Conservation (phyloP, 92 coral and sea anemone species). For the Plumapathes pennacea region DNA sequence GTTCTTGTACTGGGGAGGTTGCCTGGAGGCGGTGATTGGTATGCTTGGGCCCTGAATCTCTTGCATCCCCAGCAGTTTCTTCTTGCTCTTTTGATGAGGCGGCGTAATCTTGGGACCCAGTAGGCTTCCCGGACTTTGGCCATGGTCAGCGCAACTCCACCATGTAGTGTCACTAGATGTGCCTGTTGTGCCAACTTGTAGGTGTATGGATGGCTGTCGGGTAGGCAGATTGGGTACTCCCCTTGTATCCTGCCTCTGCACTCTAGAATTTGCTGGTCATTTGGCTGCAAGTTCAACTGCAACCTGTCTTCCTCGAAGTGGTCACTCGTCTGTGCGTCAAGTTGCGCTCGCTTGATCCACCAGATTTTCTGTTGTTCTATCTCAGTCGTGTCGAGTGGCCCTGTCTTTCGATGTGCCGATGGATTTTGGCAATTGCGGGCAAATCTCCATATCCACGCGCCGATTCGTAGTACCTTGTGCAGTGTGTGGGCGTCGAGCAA, state of each 20-base stretch:
- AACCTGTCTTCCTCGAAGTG: neutral
- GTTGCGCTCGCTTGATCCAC: conserved; percentile 1
- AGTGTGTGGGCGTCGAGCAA: too few species aligned
- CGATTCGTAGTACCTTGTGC: too few species aligned
- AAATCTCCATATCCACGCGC: too few species aligned
- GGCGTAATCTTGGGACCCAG: conserved; percentile 27
- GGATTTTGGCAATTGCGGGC: too few species aligned
- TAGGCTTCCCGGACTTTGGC: conserved; percentile 6
- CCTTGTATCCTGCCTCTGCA: conserved; percentile 7
- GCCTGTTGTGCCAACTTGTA: neutral
- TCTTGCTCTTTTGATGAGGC: neutral
- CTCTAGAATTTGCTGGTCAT: neutral
- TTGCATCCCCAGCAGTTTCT: conserved; percentile 2
- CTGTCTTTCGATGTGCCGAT: too few species aligned
- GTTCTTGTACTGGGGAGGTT: conserved; percentile 5
- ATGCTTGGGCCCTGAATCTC: conserved; percentile 9
- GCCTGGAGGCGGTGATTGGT: conserved; percentile 2
- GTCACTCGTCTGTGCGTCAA: neutral
- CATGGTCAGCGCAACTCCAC: conserved; percentile 24
- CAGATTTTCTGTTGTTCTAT: too few species aligned
- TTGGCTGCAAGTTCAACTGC: neutral
- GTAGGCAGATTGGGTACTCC: conserved; percentile 1
- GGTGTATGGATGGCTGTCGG: neutral
- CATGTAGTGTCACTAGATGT: conserved; percentile 10
- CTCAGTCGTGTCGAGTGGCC: too few species aligned